These are phyloP conservation scores for Zosterops lateralis DNA, from an alignment of 2,113 vertebrate genomes.

Conservation along the genomic window DNA sequence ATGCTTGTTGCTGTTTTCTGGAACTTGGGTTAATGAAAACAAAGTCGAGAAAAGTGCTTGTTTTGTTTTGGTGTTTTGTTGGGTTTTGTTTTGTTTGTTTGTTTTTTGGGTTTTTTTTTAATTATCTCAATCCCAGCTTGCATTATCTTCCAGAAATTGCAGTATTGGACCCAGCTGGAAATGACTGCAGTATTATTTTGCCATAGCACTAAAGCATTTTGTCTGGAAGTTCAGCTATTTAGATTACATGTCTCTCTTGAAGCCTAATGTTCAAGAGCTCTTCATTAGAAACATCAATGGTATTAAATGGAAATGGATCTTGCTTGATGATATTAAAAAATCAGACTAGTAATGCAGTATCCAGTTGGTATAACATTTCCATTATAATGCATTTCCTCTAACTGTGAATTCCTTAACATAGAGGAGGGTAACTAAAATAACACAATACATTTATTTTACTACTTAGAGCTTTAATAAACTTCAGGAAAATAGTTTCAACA, in stretches of 20 bases:
- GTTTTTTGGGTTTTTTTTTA: neutral
- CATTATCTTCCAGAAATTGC: neutral
- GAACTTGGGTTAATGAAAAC: conserved; percentile 7
- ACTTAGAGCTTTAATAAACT: neutral
- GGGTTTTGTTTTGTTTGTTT: neutral
- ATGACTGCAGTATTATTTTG: neutral
- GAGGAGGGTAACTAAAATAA: neutral
- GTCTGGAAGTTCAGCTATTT: neutral
- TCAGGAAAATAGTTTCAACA: neutral
- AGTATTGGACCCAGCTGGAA: neutral
- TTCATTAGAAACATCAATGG: conserved; percentile 21
- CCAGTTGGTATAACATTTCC: neutral
- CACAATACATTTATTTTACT: neutral
- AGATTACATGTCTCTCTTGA: neutral
- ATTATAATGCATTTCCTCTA: neutral
- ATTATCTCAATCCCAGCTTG: neutral
- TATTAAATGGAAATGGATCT: neutral
- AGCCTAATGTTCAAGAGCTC: conserved; percentile 23
- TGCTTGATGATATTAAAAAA: neutral
- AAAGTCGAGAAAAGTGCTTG: neutral
- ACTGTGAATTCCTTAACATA: neutral
- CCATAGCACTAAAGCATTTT: neutral
- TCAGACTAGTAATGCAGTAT: neutral
- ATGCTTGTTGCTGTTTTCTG: neutral
- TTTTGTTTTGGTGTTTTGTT: neutral